Conservation (phyloP, 2,113 vertebrate species). For the Psophia crepitans region DNA sequence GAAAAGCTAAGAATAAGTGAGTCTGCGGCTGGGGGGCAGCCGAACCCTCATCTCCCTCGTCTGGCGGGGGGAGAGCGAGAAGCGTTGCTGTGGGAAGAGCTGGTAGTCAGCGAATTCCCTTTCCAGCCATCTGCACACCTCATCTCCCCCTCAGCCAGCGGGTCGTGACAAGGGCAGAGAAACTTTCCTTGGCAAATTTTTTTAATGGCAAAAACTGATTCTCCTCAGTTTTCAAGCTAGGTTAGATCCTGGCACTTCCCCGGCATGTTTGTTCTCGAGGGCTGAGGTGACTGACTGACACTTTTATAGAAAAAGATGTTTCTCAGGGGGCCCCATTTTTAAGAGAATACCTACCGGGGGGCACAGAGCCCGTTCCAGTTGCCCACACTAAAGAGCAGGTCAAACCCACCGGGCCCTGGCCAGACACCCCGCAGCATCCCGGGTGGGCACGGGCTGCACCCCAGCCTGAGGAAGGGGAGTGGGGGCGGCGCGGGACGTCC, state of each 20-base stretch:
- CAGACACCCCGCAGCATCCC: not conserved
- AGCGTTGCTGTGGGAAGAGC: not conserved
- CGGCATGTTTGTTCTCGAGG: not conserved
- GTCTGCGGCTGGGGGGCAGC: not conserved
- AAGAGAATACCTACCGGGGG: fast-evolving
- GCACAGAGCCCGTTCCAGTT: not conserved
- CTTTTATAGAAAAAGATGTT: not conserved
- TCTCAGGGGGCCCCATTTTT: not conserved
- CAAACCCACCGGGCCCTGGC: not conserved
- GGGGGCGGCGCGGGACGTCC: fast-evolving
- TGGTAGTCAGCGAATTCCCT: not conserved
- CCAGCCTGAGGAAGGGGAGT: not conserved
- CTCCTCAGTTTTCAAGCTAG: not conserved
- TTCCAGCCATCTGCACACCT: not conserved
- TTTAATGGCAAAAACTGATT: not conserved
- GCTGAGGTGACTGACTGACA: not conserved
- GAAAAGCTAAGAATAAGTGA: constrained; percentile 53
- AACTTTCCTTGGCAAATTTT: not conserved
- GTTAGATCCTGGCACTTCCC: not conserved
- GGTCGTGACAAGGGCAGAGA: too few relatives aligned
- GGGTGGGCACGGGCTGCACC: fast-evolving
- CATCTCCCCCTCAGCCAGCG: fast-evolving
- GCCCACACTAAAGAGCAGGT: fast-evolving
- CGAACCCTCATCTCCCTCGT: fast-evolving
- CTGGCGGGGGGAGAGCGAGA: not conserved